Base-by-base conservation (phyloP, 2,113 vertebrate genomes). In the Glareola pratincola region DNA sequence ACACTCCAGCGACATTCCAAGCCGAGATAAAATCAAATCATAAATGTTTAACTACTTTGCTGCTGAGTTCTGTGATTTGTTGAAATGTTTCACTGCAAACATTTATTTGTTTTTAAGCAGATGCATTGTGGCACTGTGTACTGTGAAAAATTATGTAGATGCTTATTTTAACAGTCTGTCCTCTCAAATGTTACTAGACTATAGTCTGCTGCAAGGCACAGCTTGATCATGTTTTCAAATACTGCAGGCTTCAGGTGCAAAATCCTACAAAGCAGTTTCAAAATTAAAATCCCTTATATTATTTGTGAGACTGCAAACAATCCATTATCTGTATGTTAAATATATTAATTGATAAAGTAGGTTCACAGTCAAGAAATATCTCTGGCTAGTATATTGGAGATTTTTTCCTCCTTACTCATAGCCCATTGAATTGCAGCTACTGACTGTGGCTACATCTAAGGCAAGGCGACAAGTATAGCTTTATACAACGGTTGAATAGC, bases 21-120 rank as follows among this genome's bases (percentile, higher is more conserved):
- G 96, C 98, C 62, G 93, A 98, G 98, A 98, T 98, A 98, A 98
- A 98, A 98, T 98, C 98, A 98, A 98, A 98, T 98, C 98, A 98
- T 98, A 98, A 98, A 98, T 99, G 98, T 98, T 99, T 99, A 98
- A 98, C 98, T 98, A 98, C 98, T 98, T 98, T 98, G 98, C 98
- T 98, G 98, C 98, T 98, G 98, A 97, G 97, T 98, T 97, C 82
- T 96, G 96, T 97, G 97, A 98, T 98, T 98, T 98, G 97, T 98
- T 98, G 96, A 97, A 98, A 97, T 97, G 90, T 98, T 98, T 98
- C 97, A 80, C 95, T 95, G 80, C 69, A 97, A 97, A 94, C 95
- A 90, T 88, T 54, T 98, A 97, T 98, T 94, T 97, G 89, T 96
- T 94, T 97, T 86, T 93, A 88, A 90, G 97, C 93, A 97, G 96